Evolutionary conservation across 1,140 invertebrate genomes (phyloP).

Genomic region (Halesus radiatus): DNA sequence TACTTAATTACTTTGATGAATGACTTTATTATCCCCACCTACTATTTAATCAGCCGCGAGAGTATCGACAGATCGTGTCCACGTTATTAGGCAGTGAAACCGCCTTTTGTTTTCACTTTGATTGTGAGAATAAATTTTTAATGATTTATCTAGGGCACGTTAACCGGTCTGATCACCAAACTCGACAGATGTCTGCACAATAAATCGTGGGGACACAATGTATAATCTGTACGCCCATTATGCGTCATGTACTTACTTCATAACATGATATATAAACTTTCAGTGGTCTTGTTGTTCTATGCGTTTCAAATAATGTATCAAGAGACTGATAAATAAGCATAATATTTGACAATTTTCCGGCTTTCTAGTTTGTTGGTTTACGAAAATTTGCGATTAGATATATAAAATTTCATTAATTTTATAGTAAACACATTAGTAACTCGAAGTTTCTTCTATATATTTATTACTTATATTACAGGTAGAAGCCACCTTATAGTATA

Average conservation of each 20-base stretch:
- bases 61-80: constrained; percentile 19
- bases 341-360: too few species aligned
- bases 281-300: too few species aligned
- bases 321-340: too few species aligned
- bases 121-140: constrained; percentile 28
- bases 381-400: too few species aligned
- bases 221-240: background rate
- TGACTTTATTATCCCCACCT: background rate
- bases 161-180: constrained; percentile 12
- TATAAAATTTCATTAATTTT: too few species aligned
- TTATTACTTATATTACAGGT: too few species aligned
- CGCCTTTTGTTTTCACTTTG: constrained; percentile 37
- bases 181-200: constrained; percentile 12
- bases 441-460: too few species aligned
- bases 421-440: too few species aligned
- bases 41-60: constrained; percentile 17
- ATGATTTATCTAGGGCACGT: constrained; percentile 31
- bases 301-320: too few species aligned
- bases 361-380: too few species aligned
- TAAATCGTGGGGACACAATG: constrained; percentile 26
- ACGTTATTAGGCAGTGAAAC: constrained; percentile 16
- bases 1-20: background rate
- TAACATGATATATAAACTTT: background rate
- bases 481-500: too few species aligned
- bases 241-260: background rate